Evolutionary conservation across 2,797 vertebrate genomes (phyloP).

Genomic region (Pangasius macronema): DNA sequence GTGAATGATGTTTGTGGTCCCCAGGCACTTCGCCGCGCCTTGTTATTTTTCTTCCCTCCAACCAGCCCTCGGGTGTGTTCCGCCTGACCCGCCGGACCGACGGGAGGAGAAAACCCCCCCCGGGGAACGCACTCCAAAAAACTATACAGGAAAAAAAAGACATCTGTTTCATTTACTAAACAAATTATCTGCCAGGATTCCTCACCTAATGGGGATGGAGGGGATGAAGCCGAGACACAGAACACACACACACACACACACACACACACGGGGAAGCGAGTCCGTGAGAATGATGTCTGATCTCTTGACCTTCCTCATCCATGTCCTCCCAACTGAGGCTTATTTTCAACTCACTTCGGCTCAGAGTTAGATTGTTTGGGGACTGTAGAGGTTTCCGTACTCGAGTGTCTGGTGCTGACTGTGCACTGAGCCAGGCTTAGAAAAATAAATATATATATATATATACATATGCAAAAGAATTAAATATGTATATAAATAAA

Average conservation of each 20-base stretch:
- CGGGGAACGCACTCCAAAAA: slow-evolving; percentile 52
- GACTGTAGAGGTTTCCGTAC: too few relatives aligned
- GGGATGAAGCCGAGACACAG: slow-evolving; percentile 39
- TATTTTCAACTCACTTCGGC: too few relatives aligned
- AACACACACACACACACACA: slow-evolving; percentile 17
- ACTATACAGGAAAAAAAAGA: slow-evolving; percentile 63
- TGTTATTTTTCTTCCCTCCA: slow-evolving; percentile 90
- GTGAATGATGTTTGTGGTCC: slow-evolving; percentile 84
- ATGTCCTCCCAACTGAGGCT: neutral
- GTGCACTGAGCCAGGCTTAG: neutral
- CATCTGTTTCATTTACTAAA: slow-evolving; percentile 81
- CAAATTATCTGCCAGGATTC: slow-evolving; percentile 71
- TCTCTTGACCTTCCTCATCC: slow-evolving; percentile 32
- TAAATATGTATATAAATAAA: too few relatives aligned
- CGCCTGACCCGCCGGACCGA: slow-evolving; percentile 83
- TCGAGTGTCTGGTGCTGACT: too few relatives aligned
- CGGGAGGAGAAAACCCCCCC: slow-evolving; percentile 59
- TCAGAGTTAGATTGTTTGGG: too few relatives aligned
- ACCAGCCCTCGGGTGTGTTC: slow-evolving; percentile 86
- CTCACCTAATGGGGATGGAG: slow-evolving; percentile 65
- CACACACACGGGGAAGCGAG: neutral
- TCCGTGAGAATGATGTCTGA: slow-evolving; percentile 30
- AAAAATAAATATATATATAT: too few relatives aligned
- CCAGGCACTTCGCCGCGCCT: slow-evolving; percentile 78
- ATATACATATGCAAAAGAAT: neutral